Evolutionary conservation across 92 coral and sea anemone genomes (phyloP).

Genomic region (Zoanthus gigantus): DNA sequence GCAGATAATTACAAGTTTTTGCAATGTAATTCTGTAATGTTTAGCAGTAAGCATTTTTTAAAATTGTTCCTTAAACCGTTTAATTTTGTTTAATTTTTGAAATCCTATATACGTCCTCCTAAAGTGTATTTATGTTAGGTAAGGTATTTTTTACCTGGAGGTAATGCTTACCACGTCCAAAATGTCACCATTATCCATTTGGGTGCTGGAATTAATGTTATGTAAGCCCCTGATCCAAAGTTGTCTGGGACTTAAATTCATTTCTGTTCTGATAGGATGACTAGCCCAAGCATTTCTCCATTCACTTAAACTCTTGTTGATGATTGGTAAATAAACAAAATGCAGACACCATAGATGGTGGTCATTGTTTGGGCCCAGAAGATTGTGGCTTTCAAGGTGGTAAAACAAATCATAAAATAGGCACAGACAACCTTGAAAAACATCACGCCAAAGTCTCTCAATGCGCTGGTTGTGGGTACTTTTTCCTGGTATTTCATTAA

Average conservation of each 20-base stretch:
- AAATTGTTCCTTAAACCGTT: neutral
- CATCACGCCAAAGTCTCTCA: conserved; percentile 57
- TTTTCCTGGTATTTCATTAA: neutral
- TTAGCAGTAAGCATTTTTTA: conserved; percentile 13
- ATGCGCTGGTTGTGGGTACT: neutral
- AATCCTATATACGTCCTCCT: neutral
- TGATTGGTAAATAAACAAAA: conserved; percentile 52
- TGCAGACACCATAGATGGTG: conserved; percentile 53
- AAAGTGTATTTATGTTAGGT: neutral
- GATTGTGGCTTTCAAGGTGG: conserved; percentile 35
- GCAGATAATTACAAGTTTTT: too few species aligned
- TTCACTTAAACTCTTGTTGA: conserved; percentile 35
- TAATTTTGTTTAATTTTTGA: conserved; percentile 4
- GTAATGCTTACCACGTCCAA: neutral
- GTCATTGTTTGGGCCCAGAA: conserved; percentile 53
- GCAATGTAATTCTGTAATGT: too few species aligned
- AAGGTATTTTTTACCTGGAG: neutral
- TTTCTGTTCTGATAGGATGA: conserved; percentile 49
- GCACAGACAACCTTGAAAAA: conserved; percentile 51
- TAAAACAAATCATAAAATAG: conserved; percentile 46
- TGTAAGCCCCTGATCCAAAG: conserved; percentile 62
- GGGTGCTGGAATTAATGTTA: neutral
- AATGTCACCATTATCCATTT: neutral
- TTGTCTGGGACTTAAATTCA: conserved; percentile 41
- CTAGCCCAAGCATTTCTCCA: conserved; percentile 52